Evolutionary conservation across 2,113 vertebrate genomes (phyloP), one percentile per base, ranked within the genome.

Genomic region (Oncorhynchus tshawytscha): DNA sequence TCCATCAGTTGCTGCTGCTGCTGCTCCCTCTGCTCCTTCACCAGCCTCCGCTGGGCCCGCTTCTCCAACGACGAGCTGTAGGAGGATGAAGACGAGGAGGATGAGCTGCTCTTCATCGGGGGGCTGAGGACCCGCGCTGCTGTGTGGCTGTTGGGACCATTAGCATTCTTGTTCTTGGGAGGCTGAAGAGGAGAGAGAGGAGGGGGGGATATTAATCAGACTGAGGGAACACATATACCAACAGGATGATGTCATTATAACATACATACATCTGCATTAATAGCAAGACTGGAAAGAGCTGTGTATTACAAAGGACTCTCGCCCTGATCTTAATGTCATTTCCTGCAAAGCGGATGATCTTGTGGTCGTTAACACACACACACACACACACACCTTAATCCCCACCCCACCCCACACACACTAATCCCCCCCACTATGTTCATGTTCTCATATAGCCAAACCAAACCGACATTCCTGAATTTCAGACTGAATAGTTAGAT

Each of bases 61-160:
- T 88, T 96, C 87, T 95, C 92, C 1, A 91, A 93, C 1, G 91
- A 86, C 4, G 91, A 94, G 76, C 91, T 91, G 74, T 90, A 93
- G 6, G 93, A 94, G 51, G 93, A 93, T 4, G 92, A 92, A 0
- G 92, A 95, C 4, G 85, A 94, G 75, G 91, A 93, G 1, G 92
- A 92, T 2, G 94, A 92, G 88, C 91, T 92, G 88, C 92, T 94
- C 90, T 95, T 98, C 95, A 97, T 91, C 91, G 95, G 94, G 83
- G 96, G 94, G 94, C 97, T 98, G 91, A 96, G 94, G 88, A 94
- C 90, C 90, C 95, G 92, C 91, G 89, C 97, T 99, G 93, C 97
- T 98, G 80, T 95, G 95, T 91, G 96, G 97, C 92, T 97, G 90
- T 62, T 62, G 59, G 59, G 59, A n/a, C 59, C 59, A 22, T 62